These are phyloP conservation scores for Drosophila takahashii DNA, from an alignment of 1,140 invertebrate genomes.

Conservation along the genomic window DNA sequence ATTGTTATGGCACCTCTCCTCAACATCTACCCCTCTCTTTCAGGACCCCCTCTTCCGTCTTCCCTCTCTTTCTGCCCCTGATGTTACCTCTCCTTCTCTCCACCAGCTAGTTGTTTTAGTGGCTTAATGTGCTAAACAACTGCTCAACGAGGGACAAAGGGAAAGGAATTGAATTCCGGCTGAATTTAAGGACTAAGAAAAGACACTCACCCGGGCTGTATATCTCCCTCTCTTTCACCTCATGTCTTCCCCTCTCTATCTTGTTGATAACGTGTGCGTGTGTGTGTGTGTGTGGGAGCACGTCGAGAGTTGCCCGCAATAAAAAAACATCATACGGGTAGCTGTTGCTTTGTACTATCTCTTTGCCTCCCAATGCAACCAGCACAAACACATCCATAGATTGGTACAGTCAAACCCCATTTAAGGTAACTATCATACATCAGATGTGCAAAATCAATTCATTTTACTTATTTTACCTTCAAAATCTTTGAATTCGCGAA, in stretches of 20 bases:
- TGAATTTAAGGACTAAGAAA: constrained; percentile 64
- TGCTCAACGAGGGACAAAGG: constrained; percentile 37
- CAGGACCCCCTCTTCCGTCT: neutral
- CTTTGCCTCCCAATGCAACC: neutral
- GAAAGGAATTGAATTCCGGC: constrained; percentile 33
- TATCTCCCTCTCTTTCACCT: neutral
- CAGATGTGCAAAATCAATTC: too few species aligned
- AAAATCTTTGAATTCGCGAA: too few species aligned
- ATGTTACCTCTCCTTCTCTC: neutral
- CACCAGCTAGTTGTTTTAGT: constrained; percentile 61
- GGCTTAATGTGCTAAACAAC: constrained; percentile 79
- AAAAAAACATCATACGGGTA: constrained; percentile 54
- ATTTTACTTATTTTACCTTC: neutral
- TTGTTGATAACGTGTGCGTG: neutral
- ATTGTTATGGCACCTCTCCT: constrained; percentile 21
- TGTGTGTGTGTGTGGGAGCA: constrained; percentile 12
- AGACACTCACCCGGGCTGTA: constrained; percentile 16
- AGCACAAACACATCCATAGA: neutral
- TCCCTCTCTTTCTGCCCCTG: neutral
- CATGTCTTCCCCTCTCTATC: neutral
- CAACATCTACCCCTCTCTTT: constrained; percentile 1
- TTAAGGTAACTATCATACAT: neutral
- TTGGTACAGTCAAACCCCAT: constrained; percentile 2
- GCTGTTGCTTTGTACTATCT: constrained; percentile 42
- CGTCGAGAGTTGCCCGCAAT: constrained; percentile 31